Percentiles rank a stretch among this genome's conserved stretches.
Evolutionary conservation across 2,113 vertebrate genomes (phyloP).

Genomic region (Hypocryptadius cinnamomeus): DNA sequence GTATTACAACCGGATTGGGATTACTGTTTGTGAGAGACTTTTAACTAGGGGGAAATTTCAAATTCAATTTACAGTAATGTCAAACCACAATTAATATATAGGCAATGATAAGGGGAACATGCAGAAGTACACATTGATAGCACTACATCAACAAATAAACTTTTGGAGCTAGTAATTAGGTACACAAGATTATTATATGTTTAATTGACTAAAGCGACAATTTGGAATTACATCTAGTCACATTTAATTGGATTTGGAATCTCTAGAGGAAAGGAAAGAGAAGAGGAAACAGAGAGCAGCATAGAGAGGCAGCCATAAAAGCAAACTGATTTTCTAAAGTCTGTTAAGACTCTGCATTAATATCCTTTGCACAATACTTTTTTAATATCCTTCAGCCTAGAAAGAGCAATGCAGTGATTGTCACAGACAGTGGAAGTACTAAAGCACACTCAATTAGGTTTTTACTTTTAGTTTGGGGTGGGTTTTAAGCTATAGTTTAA

Average conservation of each 20-base stretch:
- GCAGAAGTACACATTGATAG: slow-evolving; percentile 59
- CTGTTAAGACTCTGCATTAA: slow-evolving; percentile 70
- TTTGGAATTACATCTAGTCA: slow-evolving; percentile 79
- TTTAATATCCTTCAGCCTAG: slow-evolving; percentile 68
- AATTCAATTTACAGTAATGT: slow-evolving; percentile 75
- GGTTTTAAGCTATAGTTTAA: slow-evolving; percentile 29
- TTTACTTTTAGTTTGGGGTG: not conserved
- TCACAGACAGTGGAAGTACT: slow-evolving; percentile 44
- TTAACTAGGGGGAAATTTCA: slow-evolving; percentile 67
- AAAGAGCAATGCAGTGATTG: slow-evolving; percentile 61
- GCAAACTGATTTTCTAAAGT: slow-evolving; percentile 71
- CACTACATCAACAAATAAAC: slow-evolving; percentile 75
- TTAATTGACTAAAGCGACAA: slow-evolving; percentile 80
- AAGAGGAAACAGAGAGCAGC: slow-evolving; percentile 59
- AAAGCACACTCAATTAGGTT: slow-evolving; percentile 62
- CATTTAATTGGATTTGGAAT: slow-evolving; percentile 79
- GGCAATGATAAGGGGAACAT: slow-evolving; percentile 65
- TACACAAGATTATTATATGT: slow-evolving; percentile 79
- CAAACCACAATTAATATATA: slow-evolving; percentile 71
- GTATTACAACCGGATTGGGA: slow-evolving; percentile 60
- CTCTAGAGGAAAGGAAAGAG: slow-evolving; percentile 72
- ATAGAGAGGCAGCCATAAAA: slow-evolving; percentile 71
- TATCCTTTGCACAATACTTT: slow-evolving; percentile 67
- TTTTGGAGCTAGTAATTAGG: slow-evolving; percentile 73
- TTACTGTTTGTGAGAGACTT: slow-evolving; percentile 56